These are phyloP conservation scores for Prostheceraeus crozeri DNA, from an alignment of 2,888 invertebrate genomes.

Conservation along the genomic window DNA sequence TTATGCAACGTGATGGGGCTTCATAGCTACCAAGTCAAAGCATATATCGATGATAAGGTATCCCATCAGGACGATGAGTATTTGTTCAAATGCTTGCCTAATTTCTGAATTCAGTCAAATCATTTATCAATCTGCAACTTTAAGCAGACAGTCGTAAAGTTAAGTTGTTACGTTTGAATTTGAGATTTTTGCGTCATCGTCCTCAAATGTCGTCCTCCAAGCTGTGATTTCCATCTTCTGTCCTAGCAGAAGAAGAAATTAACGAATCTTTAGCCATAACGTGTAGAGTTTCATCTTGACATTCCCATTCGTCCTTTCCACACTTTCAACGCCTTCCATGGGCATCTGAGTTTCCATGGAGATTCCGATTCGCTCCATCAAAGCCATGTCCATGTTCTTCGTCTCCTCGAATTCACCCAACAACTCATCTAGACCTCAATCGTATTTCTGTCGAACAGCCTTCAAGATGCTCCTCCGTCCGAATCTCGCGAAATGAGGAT, in stretches of 20 bases:
- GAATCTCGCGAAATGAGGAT: slow-evolving; percentile 16
- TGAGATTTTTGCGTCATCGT: too few species aligned
- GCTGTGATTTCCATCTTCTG: slow-evolving; percentile 5
- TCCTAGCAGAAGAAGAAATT: slow-evolving; percentile 14
- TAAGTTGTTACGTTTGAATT: too few species aligned
- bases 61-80: too few species aligned
- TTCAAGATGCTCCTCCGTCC: slow-evolving; percentile 13
- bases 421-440: slow-evolving; percentile 8
- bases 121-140: too few species aligned
- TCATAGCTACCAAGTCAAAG: too few species aligned
- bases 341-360: slow-evolving; percentile 9
- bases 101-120: too few species aligned
- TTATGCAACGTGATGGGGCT: too few species aligned
- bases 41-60: too few species aligned
- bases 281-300: neutral
- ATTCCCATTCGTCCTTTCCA: slow-evolving; percentile 58
- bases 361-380: slow-evolving; percentile 20
- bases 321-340: too few species aligned
- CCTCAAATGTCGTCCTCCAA: too few species aligned
- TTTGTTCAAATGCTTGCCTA: too few species aligned
- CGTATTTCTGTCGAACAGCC: slow-evolving; percentile 24
- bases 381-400: slow-evolving; percentile 24
- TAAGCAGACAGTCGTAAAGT: too few species aligned
- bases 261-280: slow-evolving; percentile 26
- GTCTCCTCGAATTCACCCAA: slow-evolving; percentile 19